Conservation (phyloP, 2,113 vertebrate genomes). For the Cyphomyrus discorhynchus region DNA sequence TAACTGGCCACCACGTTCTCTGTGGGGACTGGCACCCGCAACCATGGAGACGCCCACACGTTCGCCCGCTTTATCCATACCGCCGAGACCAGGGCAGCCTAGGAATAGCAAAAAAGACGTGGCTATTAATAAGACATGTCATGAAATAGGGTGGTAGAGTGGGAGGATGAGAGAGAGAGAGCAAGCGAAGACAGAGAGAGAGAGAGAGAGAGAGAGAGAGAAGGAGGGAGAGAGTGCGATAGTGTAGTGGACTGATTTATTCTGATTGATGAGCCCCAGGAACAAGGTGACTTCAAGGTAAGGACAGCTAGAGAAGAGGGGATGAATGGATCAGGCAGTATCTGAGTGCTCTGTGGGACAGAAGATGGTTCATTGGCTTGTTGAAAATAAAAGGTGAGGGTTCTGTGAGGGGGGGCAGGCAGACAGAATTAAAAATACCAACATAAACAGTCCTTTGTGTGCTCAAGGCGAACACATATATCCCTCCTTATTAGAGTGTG, state of each 20-base stretch:
- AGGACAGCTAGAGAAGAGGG: conserved; percentile 20
- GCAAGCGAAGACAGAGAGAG: neutral
- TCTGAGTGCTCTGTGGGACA: conserved; percentile 24
- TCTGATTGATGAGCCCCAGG: conserved; percentile 48
- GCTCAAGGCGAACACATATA: neutral
- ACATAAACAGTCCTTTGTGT: neutral
- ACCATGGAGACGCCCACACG: neutral
- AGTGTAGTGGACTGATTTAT: conserved; percentile 41
- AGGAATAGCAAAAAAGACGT: conserved; percentile 29
- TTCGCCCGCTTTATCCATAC: neutral
- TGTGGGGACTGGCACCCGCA: neutral
- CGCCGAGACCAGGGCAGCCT: neutral
- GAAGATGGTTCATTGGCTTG: conserved; percentile 17
- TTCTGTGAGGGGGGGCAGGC: neutral
- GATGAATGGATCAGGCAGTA: conserved; percentile 15
- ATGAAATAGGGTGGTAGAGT: neutral
- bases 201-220: conserved; percentile 27
- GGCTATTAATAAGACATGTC: conserved; percentile 36
- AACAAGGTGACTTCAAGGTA: conserved; percentile 60
- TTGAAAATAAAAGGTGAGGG: neutral
- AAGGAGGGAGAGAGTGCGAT: conserved; percentile 30
- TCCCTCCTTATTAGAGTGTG: neutral
- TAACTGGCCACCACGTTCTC: neutral
- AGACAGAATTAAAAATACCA: neutral
- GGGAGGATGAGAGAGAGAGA: neutral